Base-by-base conservation (phyloP, 2,888 invertebrate species). In the Fragum fragum region DNA sequence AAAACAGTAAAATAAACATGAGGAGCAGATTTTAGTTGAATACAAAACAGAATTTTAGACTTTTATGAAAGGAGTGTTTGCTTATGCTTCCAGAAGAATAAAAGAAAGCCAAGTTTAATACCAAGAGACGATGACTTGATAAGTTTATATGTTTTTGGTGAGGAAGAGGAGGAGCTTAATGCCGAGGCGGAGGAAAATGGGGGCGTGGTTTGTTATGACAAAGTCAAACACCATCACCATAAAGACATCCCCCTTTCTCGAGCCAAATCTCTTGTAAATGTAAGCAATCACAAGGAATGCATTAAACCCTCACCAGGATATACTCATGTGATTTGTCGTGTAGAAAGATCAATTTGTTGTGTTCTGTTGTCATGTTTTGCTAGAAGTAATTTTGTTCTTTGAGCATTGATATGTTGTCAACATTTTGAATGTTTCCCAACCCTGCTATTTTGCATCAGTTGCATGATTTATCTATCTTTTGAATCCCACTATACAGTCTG, bases 121-220 rank as follows among this genome's bases (percentile, higher is more conserved):
- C 61, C 71, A 21, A 77, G 71, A 39, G 92, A 90, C 28, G 90
- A 86, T 39, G 93, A 93, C 75, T 89, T 90, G 23, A 89, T 94
- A 73, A 93, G 92, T 81, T 84, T 94, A 76, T 93, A 90, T 88
- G 91, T 92, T 53, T 94, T 94, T 88, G 93, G 93, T 21, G 93
- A 93, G 79, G 92, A 93, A 32, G 93, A 94, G 81, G 83, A 88
- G 23, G 83, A 83, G 59, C 79, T 93, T 29, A 90, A 90, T 7
- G 81, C 78, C 5, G 92, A 91, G 73, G 92, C 92, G n/a, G 88
- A 90, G 52, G 73, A 77, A 76, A 89, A 90, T 80, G 89, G 88
- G 66, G 93, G 93, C 6, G 71, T 92, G 18, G 84, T 92, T 23
- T 84, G 86, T 53, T 92, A 90, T 83, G 85, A 88, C 52, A 89